Evolutionary conservation across 2,888 invertebrate genomes (phyloP), one percentile per base, ranked within the genome.

Genomic region (Pterostichus niger): DNA sequence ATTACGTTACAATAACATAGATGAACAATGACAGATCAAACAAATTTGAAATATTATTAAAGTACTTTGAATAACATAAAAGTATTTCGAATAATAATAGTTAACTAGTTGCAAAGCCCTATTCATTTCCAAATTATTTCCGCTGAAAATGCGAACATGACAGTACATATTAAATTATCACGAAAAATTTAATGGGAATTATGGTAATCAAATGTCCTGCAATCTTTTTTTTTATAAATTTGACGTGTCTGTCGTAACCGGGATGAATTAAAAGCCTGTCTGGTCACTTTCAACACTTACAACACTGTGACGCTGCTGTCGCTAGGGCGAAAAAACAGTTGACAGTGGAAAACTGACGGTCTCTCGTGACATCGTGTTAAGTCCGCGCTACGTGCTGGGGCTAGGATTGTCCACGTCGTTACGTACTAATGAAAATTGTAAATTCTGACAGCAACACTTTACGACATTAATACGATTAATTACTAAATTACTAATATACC

Each of bases 161-260:
- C 71, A 71, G 68, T 17, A 44, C 46, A 71, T 71, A 49, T 71
- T 46, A 46, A 71, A 71, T 71, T 49, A 49, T 71, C 46, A 71
- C 49, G 44, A 15, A 44, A 40, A 71, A 71, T 71, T 71, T 31
- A 71, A 71, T 71, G 24, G 24, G 24, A 71, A 71, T 71, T 71
- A 46, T 46, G 17, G 71, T 71, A 44, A 71, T 71, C 71, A 71
- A 71, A 71, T 71, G 31, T 17, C 6, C 17, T 44, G 46, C 49
- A 71, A 49, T 46, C 71, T 71, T 71, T 71, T 71, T 71, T 40
- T 44, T 71, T 46, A 71, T 24, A 71, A 71, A 46, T 75, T 75
- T 75, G 52, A 54, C 52, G 35, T 46, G 73, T 73, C 73, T 10
- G 40, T 7, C 35, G 33, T 31, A 68, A 35, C 73, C 9, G 13